A percentile compares a stretch with the other conserved stretches of the same genome.
These are phyloP conservation scores for Enteromius anoplus DNA, from an alignment of 2,797 vertebrate genomes.

Conservation along the genomic window DNA sequence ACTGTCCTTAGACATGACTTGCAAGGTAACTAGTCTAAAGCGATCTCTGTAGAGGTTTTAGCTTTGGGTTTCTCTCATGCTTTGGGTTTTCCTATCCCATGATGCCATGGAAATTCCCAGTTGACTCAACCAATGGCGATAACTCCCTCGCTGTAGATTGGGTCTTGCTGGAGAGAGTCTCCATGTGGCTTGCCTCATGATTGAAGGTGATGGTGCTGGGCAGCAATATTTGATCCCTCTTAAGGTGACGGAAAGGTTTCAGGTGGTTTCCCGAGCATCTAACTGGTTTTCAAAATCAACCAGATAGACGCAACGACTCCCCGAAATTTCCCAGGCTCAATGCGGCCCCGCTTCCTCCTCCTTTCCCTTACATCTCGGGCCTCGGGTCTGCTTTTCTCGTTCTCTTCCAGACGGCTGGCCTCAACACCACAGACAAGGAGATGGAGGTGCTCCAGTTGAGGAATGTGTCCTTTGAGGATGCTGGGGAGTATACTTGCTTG, in stretches of 20 bases:
- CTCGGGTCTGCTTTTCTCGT: conserved; percentile 82
- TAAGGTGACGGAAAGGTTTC: conserved; percentile 33
- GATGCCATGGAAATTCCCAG: conserved; percentile 86
- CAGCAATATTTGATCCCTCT: conserved; percentile 50
- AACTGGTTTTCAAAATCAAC: conserved; percentile 20
- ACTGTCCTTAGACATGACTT: conserved; percentile 93
- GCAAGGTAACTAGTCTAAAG: conserved; percentile 85
- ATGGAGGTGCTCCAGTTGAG: conserved; percentile 99
- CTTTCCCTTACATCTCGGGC: conserved; percentile 72
- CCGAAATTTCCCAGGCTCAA: conserved; percentile 56
- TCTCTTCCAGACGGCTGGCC: conserved; percentile 92
- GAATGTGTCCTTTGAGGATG: conserved; percentile 99
- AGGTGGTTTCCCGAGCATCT: conserved; percentile 18
- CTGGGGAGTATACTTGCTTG: conserved; percentile 99
- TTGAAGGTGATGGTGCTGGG: conserved; percentile 30
- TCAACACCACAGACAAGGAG: conserved; percentile 99
- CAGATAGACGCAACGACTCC: conserved; percentile 2
- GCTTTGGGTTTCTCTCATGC: conserved; percentile 56
- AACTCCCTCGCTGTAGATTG: conserved; percentile 8
- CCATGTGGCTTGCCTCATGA: conserved; percentile 73
- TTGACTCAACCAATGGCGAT: conserved; percentile 63
- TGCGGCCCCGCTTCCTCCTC: conserved; percentile 23
- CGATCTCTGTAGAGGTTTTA: conserved; percentile 46
- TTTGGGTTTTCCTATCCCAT: conserved; percentile 76
- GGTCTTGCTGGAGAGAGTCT: conserved; percentile 38